Evolutionary conservation across 2,113 vertebrate species (phyloP), one percentile per base, ranked within the genome.

Genomic region (Cettia cetti): DNA sequence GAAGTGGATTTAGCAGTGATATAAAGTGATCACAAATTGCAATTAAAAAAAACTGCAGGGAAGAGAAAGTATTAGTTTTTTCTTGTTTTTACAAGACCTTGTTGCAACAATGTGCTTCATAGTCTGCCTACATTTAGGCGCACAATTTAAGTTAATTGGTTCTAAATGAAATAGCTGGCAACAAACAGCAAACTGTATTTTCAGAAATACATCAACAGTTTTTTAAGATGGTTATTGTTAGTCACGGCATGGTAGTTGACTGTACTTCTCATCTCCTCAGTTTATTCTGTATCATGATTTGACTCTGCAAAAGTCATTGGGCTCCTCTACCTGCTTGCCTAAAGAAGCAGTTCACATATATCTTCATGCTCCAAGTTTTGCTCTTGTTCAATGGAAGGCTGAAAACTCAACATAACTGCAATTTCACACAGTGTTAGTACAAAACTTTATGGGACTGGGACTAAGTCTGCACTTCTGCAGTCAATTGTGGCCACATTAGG

Each of bases 401-500:
- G 66, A 89, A 95, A 85, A 80, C 33, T 45, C 71, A 54, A 91
- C 95, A 16, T n/a, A 92, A 77, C 45, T 83, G 44, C 52, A 49
- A 50, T 92, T 91, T 86, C 89, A 84, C 89, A 84, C 39, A 69
- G 37, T 10, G 27, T 83, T 88, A 88, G 45, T 40, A 83, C 59
- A 68, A 92, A 92, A 75, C 56, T 86, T 94, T 90, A 96, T 59
- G 44, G 57, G 44, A 27, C 82, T 86, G 82, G 60, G 82, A 93
- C 76, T 88, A 92, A 81, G 66, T 80, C 60, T 68, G 49, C 26
- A 35, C 44, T 74, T 88, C 53, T 83, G 72, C 61, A 86, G 71
- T 83, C 88, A 93, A 10, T 68, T 86, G 76, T 86, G 82, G 79
- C 85, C 68, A 44, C 88, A 78, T 94, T 86, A 95, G 75, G 76